Conservation (phyloP, 2,113 vertebrate genomes). For the Labeo rohita region DNA sequence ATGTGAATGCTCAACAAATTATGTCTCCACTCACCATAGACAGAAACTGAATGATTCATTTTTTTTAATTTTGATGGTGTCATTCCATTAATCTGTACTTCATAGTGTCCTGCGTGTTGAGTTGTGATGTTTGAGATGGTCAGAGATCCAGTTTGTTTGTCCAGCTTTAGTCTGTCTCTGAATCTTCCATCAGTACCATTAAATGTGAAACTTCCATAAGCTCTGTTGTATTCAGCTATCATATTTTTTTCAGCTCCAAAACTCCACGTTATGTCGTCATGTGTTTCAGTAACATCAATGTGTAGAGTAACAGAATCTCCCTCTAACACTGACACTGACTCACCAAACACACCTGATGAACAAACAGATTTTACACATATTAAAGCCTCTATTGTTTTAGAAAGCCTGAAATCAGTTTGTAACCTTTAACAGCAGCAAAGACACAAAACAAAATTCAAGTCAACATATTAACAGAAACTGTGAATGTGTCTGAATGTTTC, state of each 20-base stretch:
- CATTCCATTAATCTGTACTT: not conserved
- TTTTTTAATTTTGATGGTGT: too few species aligned
- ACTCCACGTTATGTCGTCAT: not conserved
- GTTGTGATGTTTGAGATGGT: too few species aligned
- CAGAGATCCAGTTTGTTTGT: too few species aligned
- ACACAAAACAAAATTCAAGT: not conserved
- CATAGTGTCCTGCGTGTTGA: too few species aligned
- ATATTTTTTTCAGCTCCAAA: accelerated
- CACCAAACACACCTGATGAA: not conserved
- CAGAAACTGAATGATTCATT: too few species aligned
- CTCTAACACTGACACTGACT: not conserved
- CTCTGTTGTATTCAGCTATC: not conserved
- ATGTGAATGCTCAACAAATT: not conserved
- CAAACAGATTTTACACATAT: not conserved
- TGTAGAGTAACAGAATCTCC: not conserved
- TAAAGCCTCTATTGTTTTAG: not conserved
- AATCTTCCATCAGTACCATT: too few species aligned
- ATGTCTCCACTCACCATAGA: too few species aligned
- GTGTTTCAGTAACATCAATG: not conserved
- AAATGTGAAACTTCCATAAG: not conserved
- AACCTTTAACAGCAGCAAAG: not conserved
- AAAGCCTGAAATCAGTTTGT: not conserved
- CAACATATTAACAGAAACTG: too few species aligned
- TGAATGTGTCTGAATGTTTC: too few species aligned
- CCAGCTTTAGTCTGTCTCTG: too few species aligned